These are phyloP conservation scores for Schizaphis graminum DNA, from an alignment of 2,888 invertebrate species.

Conservation along the genomic window DNA sequence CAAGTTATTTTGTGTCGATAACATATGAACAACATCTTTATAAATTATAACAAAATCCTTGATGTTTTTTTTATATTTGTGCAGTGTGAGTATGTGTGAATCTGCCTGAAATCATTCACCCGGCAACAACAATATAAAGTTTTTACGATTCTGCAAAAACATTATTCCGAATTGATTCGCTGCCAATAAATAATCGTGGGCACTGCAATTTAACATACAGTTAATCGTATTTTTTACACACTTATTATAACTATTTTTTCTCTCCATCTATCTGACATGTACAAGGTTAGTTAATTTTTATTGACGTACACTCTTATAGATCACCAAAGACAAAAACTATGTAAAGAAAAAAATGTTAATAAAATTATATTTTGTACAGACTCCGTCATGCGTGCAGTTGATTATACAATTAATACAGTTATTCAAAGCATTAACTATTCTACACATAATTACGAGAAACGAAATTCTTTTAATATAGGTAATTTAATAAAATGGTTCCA, in stretches of 20 bases:
- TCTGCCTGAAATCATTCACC: not conserved
- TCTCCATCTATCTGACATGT: not conserved
- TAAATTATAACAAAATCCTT: not conserved
- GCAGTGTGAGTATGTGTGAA: not conserved
- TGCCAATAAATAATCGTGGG: slow-evolving; percentile 10
- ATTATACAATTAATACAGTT: not conserved
- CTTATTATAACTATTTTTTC: not conserved
- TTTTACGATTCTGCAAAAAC: not conserved
- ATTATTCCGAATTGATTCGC: not conserved
- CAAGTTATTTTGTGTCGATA: not conserved
- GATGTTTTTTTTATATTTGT: not conserved
- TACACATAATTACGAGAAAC: not conserved
- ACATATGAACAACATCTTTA: not conserved
- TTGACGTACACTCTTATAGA: not conserved
- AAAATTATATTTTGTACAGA: not conserved
- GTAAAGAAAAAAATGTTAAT: not conserved
- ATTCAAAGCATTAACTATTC: not conserved
- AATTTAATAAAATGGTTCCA: too few relatives aligned
- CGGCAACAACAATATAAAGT: not conserved
- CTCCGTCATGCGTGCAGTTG: not conserved
- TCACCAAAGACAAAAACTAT: not conserved
- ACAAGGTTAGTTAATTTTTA: not conserved
- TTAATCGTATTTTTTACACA: not conserved
- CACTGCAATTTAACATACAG: not conserved
- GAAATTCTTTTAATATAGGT: too few relatives aligned